A percentile compares a stretch with the other conserved stretches of the same genome.
These are phyloP conservation scores for Gopherus flavomarginatus DNA, from an alignment of 2,113 vertebrate species.

Conservation along the genomic window DNA sequence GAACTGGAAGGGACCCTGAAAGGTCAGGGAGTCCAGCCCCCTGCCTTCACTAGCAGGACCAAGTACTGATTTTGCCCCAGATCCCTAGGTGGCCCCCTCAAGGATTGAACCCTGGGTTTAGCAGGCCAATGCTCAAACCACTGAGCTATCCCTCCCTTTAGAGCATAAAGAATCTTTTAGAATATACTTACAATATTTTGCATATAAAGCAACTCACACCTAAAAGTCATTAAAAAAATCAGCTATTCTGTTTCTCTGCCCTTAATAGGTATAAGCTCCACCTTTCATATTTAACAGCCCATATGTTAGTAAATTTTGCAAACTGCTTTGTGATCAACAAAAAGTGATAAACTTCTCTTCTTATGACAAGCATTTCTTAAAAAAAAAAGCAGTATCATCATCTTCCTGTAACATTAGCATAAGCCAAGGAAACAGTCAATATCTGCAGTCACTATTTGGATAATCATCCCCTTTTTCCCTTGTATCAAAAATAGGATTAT, in stretches of 20 bases:
- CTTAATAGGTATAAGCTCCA: slow-evolving; percentile 43
- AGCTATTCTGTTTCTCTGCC: slow-evolving; percentile 4
- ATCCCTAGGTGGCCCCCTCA: too few relatives aligned
- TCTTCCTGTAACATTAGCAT: slow-evolving; percentile 8
- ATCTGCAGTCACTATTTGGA: slow-evolving; percentile 41
- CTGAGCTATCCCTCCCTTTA: not conserved
- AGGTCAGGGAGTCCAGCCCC: too few relatives aligned
- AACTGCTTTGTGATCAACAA: slow-evolving; percentile 47
- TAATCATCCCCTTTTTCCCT: slow-evolving; percentile 36
- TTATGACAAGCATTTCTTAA: slow-evolving; percentile 66
- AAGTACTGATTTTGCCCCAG: too few relatives aligned
- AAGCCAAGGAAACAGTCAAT: slow-evolving; percentile 49
- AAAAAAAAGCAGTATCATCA: slow-evolving; percentile 56
- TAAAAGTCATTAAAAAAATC: slow-evolving; percentile 11
- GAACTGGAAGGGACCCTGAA: too few relatives aligned
- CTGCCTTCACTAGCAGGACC: too few relatives aligned
- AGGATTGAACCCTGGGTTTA: too few relatives aligned
- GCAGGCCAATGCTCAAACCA: too few relatives aligned
- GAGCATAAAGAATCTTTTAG: not conserved
- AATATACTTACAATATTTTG: not conserved
- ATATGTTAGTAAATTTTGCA: slow-evolving; percentile 51
- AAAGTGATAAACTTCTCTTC: slow-evolving; percentile 52
- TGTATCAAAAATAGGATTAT: slow-evolving; percentile 12
- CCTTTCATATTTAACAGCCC: not conserved
- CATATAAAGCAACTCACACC: not conserved